Evolutionary conservation across 2,797 vertebrate species (phyloP).

Genomic region (Acanthurus tractus): DNA sequence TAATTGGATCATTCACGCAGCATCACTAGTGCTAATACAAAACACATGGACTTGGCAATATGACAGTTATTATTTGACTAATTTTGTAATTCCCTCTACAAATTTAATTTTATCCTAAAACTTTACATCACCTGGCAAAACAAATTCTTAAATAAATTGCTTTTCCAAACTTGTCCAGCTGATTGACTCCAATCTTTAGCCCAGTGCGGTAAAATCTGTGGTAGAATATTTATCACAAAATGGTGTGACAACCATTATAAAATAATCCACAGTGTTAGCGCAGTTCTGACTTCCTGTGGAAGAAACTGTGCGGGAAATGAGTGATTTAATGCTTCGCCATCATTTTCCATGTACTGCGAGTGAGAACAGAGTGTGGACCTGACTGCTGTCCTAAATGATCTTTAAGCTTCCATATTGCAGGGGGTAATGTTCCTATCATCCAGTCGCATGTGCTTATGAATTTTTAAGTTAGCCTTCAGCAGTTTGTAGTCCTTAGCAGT

Average conservation of each 20-base stretch:
- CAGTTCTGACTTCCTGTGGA: slow-evolving; percentile 35
- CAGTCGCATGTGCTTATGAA: too few relatives aligned
- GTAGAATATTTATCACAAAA: slow-evolving; percentile 1
- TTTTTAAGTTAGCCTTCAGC: too few relatives aligned
- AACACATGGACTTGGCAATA: neutral
- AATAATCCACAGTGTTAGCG: neutral
- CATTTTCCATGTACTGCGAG: slow-evolving; percentile 24
- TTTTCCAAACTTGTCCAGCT: neutral
- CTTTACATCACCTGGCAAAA: neutral
- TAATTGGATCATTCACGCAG: slow-evolving; percentile 63
- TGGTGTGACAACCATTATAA: neutral
- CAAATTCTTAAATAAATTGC: neutral
- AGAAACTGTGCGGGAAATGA: slow-evolving; percentile 23
- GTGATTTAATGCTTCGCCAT: slow-evolving; percentile 38
- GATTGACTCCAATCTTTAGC: neutral
- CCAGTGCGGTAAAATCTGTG: neutral
- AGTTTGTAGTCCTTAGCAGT: too few relatives aligned
- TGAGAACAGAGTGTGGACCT: slow-evolving; percentile 15
- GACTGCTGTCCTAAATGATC: slow-evolving; percentile 19
- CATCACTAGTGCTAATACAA: slow-evolving; percentile 38
- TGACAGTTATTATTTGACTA: neutral
- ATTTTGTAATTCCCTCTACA: neutral
- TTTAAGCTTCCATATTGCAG: too few relatives aligned
- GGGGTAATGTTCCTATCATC: too few relatives aligned
- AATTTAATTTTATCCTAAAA: neutral